phyloP scores from a whole-genome alignment of 2,888 invertebrate species.

The Aphrophora alni region DNA sequence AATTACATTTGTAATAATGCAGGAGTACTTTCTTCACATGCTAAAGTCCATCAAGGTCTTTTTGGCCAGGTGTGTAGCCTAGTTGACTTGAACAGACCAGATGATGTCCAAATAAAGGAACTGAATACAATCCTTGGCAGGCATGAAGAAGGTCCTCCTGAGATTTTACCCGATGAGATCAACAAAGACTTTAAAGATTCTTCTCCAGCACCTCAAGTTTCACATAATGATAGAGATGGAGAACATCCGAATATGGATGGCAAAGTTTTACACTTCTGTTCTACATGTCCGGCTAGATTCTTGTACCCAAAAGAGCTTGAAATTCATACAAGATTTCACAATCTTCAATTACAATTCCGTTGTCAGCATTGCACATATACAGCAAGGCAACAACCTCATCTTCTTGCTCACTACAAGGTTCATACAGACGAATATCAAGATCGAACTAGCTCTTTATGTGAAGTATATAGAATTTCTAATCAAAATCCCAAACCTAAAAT shows the following conservation, averaged over 20 bases:
- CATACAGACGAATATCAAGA: constrained; percentile 82
- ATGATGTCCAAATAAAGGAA: constrained; percentile 69
- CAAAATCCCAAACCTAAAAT: constrained; percentile 69
- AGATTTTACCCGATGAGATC: constrained; percentile 36
- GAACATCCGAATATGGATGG: constrained; percentile 52
- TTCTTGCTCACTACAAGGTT: constrained; percentile 69
- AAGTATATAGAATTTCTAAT: constrained; percentile 68
- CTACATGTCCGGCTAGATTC: constrained; percentile 84
- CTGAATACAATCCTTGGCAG: constrained; percentile 42
- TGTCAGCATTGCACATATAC: constrained; percentile 82
- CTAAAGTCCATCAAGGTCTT: constrained; percentile 75
- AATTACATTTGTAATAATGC: constrained; percentile 79
- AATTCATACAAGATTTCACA: constrained; percentile 75
- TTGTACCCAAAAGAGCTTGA: constrained; percentile 75
- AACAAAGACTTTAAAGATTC: constrained; percentile 37
- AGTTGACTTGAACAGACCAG: constrained; percentile 68
- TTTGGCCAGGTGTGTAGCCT: constrained; percentile 75
- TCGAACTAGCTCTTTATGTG: constrained; percentile 72
- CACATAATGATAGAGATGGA: constrained; percentile 33
- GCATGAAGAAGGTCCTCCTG: constrained; percentile 37
- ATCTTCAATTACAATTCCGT: constrained; percentile 66
- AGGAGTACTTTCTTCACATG: constrained; percentile 72
- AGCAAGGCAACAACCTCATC: constrained; percentile 71
- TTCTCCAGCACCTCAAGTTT: neutral
- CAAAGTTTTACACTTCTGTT: constrained; percentile 72